These are phyloP conservation scores for Scarus forsteni DNA, from an alignment of 2,797 vertebrate species.

Conservation along the genomic window DNA sequence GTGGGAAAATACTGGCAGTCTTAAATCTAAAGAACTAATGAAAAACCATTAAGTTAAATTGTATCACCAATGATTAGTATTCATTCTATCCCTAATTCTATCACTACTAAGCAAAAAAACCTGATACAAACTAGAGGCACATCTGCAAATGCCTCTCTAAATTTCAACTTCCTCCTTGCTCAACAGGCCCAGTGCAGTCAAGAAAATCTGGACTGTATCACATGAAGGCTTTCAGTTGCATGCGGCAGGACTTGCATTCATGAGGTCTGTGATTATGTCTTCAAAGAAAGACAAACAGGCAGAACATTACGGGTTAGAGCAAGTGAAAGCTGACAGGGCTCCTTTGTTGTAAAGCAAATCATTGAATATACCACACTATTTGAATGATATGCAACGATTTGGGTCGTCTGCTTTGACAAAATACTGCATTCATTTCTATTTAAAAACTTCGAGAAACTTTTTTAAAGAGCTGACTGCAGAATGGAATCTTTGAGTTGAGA, in stretches of 20 bases:
- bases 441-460: background rate
- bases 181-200: background rate
- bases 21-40: too few relatives aligned
- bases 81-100: too few relatives aligned
- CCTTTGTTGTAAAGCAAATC: conserved; percentile 38
- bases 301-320: conserved; percentile 28
- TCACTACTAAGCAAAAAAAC: too few relatives aligned
- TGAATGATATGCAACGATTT: conserved; percentile 8
- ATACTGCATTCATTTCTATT: background rate
- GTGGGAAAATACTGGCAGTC: too few relatives aligned
- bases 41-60: too few relatives aligned
- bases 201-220: background rate
- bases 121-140: too few relatives aligned
- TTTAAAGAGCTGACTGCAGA: conserved; percentile 5
- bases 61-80: too few relatives aligned
- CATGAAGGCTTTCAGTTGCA: conserved; percentile 1
- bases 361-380: conserved; percentile 5
- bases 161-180: background rate
- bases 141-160: background rate
- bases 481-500: conserved; percentile 4
- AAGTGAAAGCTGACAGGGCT: conserved; percentile 1
- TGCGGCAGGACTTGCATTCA: conserved; percentile 8
- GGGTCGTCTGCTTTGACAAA: background rate
- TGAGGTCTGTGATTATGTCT: conserved; percentile 46
- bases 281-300: conserved; percentile 60